Evolutionary conservation across 1,140 invertebrate species (phyloP).

Genomic region (Triops longicaudatus): DNA sequence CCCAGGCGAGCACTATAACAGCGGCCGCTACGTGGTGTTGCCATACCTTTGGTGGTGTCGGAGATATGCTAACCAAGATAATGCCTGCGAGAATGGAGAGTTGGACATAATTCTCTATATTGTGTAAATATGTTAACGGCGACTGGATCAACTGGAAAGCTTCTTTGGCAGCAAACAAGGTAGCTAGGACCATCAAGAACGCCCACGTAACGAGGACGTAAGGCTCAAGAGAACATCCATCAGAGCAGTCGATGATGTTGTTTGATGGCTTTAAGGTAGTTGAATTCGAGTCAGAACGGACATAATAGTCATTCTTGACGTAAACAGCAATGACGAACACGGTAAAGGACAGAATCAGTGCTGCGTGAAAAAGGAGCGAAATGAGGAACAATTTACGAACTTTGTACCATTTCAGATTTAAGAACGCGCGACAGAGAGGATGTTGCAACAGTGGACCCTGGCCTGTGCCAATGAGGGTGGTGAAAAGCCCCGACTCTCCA

Average conservation of each 20-base stretch:
- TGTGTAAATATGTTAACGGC: constrained; percentile 64
- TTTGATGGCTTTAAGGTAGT: background rate
- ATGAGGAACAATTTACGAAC: constrained; percentile 78
- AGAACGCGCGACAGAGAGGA: constrained; percentile 70
- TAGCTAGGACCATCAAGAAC: constrained; percentile 31
- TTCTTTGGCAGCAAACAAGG: constrained; percentile 45
- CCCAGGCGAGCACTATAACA: constrained; percentile 72
- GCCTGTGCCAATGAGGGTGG: constrained; percentile 71
- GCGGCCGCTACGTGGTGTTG: constrained; percentile 76
- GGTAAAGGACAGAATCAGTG: constrained; percentile 67
- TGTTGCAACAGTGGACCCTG: constrained; percentile 73
- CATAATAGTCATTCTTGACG: constrained; percentile 28
- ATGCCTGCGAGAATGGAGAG: constrained; percentile 75
- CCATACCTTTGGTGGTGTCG: constrained; percentile 65
- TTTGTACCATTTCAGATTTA: constrained; percentile 79
- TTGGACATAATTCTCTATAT: constrained; percentile 72
- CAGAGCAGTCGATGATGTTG: background rate
- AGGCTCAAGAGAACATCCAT: background rate
- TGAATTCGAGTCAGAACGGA: background rate
- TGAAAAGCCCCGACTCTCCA: constrained; percentile 67
- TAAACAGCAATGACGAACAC: constrained; percentile 56
- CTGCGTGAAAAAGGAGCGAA: constrained; percentile 64
- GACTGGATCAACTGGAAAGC: constrained; percentile 61
- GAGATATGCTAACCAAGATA: constrained; percentile 67
- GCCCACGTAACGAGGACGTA: constrained; percentile 29